These are phyloP conservation scores for Alcis repandata DNA, from an alignment of 2,888 invertebrate species.

Conservation along the genomic window DNA sequence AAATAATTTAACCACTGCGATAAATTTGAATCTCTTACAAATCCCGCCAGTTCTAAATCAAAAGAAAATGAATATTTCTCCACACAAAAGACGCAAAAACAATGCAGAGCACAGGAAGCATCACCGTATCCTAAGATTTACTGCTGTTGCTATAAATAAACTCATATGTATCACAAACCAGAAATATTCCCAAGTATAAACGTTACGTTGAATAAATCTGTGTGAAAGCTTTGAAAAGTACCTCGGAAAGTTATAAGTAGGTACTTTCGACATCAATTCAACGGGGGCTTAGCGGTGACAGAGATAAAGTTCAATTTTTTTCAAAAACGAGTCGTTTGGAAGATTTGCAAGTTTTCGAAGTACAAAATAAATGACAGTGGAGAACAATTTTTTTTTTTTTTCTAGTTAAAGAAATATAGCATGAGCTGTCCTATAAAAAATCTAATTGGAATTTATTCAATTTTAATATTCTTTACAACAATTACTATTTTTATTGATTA, in stretches of 20 bases:
- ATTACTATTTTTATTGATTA: too few relatives aligned
- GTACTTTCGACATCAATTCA: conserved; percentile 54
- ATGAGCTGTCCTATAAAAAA: too few relatives aligned
- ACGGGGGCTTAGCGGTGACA: conserved; percentile 51
- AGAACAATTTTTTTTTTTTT: neutral
- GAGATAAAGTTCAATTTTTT: conserved; percentile 46
- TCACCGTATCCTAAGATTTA: conserved; percentile 6
- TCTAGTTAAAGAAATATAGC: too few relatives aligned
- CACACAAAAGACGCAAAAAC: conserved; percentile 10
- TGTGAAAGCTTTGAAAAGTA: conserved; percentile 50
- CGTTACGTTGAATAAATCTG: conserved; percentile 44
- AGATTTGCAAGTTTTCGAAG: conserved; percentile 29
- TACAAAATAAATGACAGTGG: conserved; percentile 2
- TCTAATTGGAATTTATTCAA: too few relatives aligned
- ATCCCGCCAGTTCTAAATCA: neutral
- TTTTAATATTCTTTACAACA: too few relatives aligned
- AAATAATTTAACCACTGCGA: too few relatives aligned
- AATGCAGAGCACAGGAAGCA: neutral
- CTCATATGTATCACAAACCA: conserved; percentile 17
- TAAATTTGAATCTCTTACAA: neutral
- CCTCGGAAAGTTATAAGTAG: conserved; percentile 47
- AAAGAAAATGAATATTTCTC: neutral
- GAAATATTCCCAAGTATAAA: conserved; percentile 46
- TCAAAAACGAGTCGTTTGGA: conserved; percentile 24
- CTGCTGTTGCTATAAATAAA: conserved; percentile 9